Percentiles rank a stretch among this genome's conserved stretches.
These are phyloP conservation scores for Sarcophaga caerulescens DNA, from an alignment of 2,888 invertebrate species.

Conservation along the genomic window DNA sequence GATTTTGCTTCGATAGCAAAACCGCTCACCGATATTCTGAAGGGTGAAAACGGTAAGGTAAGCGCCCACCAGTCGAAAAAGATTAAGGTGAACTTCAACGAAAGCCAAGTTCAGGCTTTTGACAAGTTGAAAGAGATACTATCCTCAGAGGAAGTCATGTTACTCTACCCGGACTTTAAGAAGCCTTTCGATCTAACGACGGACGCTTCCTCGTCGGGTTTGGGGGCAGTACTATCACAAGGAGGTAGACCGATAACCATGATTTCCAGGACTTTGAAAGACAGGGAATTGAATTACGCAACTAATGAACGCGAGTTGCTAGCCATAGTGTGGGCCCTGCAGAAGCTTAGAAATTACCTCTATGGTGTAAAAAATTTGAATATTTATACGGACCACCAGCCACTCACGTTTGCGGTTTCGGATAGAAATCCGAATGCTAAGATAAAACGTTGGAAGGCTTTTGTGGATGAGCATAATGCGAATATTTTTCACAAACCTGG, in stretches of 20 bases:
- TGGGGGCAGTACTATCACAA: conserved; percentile 44
- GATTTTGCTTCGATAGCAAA: conserved; percentile 63
- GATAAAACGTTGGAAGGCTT: conserved; percentile 34
- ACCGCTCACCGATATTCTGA: no score
- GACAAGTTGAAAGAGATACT: neutral
- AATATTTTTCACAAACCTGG: no score
- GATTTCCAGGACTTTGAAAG: conserved; percentile 26
- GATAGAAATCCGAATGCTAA: conserved; percentile 65
- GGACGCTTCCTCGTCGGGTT: neutral
- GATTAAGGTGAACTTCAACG: conserved; percentile 1
- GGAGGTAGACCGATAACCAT: conserved; percentile 36
- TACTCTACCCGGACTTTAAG: conserved; percentile 7
- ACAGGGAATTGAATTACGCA: conserved; percentile 30
- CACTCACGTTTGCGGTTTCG: conserved; percentile 65
- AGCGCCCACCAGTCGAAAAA: conserved; percentile 46
- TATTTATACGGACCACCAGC: conserved; percentile 67
- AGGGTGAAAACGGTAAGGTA: no score
- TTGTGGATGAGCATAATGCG: conserved; percentile 44
- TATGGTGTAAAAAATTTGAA: conserved; percentile 72
- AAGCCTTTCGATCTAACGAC: conserved; percentile 16
- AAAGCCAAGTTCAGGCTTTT: conserved; percentile 13
- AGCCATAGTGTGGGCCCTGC: conserved; percentile 75
- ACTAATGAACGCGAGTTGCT: conserved; percentile 73
- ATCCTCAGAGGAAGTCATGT: neutral
- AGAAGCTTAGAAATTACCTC: conserved; percentile 77